These are phyloP conservation scores for Cettia cetti DNA, from an alignment of 2,113 vertebrate genomes.

Conservation along the genomic window DNA sequence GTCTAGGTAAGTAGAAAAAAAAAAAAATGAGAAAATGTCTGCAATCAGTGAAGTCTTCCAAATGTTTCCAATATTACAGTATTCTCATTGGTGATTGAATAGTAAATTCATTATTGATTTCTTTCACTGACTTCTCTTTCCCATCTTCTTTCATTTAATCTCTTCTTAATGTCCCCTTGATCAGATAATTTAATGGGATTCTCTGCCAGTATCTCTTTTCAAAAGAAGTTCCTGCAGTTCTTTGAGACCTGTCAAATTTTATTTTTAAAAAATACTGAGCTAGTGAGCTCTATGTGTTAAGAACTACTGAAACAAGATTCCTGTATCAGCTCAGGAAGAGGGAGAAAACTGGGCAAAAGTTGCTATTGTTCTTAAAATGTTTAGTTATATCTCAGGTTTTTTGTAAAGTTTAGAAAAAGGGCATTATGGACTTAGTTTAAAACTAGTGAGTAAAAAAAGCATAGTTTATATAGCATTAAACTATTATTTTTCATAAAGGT, in stretches of 20 bases:
- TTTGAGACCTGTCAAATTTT: not conserved
- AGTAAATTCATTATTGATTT: not conserved
- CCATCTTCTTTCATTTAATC: not conserved
- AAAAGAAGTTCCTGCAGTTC: not conserved
- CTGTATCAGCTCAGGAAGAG: not conserved
- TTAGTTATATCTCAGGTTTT: not conserved
- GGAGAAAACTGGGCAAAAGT: not conserved
- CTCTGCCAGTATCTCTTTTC: not conserved
- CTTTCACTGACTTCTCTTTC: not conserved
- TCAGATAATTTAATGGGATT: not conserved
- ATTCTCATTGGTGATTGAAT: not conserved
- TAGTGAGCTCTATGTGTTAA: not conserved
- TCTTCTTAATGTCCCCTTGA: not conserved
- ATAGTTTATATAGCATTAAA: not conserved
- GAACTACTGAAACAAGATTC: not conserved
- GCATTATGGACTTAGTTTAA: not conserved
- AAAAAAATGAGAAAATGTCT: not conserved
- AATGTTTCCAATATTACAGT: not conserved
- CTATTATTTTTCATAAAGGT: not conserved
- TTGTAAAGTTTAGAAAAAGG: not conserved
- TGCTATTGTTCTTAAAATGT: not conserved
- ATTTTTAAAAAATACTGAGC: not conserved
- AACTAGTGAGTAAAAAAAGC: not conserved
- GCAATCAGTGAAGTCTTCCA: not conserved
- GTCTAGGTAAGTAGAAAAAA: conserved; percentile 82